phyloP scores from a whole-genome alignment of 1,140 invertebrate species.

The Anastrepha obliqua region DNA sequence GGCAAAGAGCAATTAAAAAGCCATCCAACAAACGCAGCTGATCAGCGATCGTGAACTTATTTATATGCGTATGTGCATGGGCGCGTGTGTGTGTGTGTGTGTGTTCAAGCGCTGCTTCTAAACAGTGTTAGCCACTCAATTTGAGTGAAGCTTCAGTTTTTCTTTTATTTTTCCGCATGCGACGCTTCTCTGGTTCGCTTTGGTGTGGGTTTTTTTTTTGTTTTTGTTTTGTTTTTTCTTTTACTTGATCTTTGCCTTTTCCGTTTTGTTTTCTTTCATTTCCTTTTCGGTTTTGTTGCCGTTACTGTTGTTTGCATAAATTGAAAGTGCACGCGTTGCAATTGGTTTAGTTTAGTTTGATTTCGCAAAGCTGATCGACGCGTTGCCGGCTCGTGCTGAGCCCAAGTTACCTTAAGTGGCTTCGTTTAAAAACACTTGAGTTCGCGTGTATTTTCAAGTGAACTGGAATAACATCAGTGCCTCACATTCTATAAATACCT shows the following conservation, averaged over 20 bases:
- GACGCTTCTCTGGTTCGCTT: not conserved
- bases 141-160: constrained; percentile 10
- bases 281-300: constrained; percentile 15
- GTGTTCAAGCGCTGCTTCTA: not conserved
- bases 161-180: not conserved
- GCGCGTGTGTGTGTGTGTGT: not conserved
- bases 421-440: not conserved
- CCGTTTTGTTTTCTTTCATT: constrained; percentile 28
- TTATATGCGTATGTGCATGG: not conserved
- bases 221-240: not conserved
- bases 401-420: constrained; percentile 9
- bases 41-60: constrained; percentile 11
- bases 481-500: not conserved
- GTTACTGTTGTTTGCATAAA: constrained; percentile 49
- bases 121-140: not conserved
- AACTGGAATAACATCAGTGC: not conserved
- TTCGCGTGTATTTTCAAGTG: not conserved
- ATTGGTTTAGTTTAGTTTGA: constrained; percentile 47
- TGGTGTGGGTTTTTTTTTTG: not conserved
- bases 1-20: constrained; percentile 18
- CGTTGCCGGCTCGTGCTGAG: not conserved
- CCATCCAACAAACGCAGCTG: not conserved
- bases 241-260: not conserved
- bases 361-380: constrained; percentile 32
- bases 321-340: constrained; percentile 48